Conservation (phyloP, 2,797 vertebrate genomes). For the Acomys russatus region DNA sequence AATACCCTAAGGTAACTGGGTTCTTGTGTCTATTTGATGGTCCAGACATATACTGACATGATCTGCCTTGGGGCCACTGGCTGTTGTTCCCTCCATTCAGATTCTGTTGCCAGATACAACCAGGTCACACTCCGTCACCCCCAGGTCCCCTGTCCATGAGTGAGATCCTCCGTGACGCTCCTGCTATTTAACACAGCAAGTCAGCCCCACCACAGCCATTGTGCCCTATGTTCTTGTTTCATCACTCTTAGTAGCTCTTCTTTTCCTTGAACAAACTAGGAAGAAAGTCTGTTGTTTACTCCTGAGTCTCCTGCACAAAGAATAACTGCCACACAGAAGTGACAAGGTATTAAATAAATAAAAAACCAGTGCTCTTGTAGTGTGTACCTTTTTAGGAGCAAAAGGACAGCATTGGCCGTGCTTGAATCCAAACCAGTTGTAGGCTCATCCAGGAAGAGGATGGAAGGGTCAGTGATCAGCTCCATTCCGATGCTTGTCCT, state of each 20-base stretch:
- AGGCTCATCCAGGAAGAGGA: conserved; percentile 97
- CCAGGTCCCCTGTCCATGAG: neutral
- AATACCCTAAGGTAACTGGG: neutral
- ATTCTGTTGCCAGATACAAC: neutral
- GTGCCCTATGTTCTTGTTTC: neutral
- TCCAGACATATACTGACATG: neutral
- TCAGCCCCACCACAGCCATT: neutral
- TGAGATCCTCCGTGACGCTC: neutral
- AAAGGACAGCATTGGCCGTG: conserved; percentile 95
- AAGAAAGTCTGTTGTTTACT: neutral
- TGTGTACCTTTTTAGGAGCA: conserved; percentile 94
- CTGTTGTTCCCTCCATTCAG: neutral
- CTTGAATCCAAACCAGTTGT: conserved; percentile 97
- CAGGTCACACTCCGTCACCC: neutral
- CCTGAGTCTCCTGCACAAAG: neutral
- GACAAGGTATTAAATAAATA: neutral
- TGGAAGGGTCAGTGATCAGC: conserved; percentile 94
- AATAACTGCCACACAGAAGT: neutral
- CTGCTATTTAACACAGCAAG: neutral
- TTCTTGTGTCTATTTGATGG: neutral
- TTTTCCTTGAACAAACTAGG: neutral
- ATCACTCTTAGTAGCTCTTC: neutral
- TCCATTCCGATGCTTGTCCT: conserved; percentile 98
- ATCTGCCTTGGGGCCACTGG: neutral
- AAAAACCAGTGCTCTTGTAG: neutral